phyloP scores from a whole-genome alignment of 2,888 invertebrate species.

The Xestia xanthographa region DNA sequence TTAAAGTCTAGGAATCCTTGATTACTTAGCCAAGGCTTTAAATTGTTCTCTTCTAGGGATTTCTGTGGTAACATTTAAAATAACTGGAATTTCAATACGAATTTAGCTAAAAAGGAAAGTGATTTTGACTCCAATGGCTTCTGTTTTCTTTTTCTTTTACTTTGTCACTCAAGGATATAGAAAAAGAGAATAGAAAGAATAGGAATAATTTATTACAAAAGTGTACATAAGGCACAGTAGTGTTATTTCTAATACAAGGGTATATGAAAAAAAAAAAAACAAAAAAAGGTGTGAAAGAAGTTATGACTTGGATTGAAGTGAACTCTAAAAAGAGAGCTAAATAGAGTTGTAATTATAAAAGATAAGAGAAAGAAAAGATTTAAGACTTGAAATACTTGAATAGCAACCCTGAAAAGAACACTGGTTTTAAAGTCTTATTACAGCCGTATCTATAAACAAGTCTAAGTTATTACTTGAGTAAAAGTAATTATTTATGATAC shows the following conservation, averaged over 20 bases:
- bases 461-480: no score
- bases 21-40: constrained; percentile 16
- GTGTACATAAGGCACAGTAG: no score
- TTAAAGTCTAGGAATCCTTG: constrained; percentile 18
- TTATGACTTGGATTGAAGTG: background rate
- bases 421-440: background rate
- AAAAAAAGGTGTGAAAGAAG: background rate
- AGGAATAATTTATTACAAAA: no score
- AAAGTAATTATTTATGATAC: no score
- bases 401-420: background rate
- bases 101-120: background rate
- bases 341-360: background rate
- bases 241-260: no score
- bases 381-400: background rate
- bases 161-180: background rate
- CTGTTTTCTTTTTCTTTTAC: background rate
- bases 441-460: no score
- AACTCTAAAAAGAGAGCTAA: background rate
- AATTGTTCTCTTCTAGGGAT: background rate
- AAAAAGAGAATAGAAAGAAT: no score
- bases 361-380: no score
- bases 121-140: no score
- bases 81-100: background rate
- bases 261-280: no score
- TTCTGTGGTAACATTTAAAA: background rate